These are phyloP conservation scores for Papilio dardanus DNA, from an alignment of 1,140 invertebrate species.

Conservation along the genomic window DNA sequence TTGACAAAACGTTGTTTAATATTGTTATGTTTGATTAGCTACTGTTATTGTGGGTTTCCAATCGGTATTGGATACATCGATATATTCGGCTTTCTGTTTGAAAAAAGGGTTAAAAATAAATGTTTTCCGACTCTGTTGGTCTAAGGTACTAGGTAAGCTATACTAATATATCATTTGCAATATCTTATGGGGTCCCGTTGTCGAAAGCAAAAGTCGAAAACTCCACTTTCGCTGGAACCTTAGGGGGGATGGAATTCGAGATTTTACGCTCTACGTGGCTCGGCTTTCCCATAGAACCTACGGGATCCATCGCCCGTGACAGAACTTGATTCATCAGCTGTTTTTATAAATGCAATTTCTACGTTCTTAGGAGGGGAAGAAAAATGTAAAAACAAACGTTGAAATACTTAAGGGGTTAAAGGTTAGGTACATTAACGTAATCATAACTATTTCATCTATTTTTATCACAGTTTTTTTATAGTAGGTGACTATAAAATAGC, in stretches of 20 bases:
- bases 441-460: too few relatives aligned
- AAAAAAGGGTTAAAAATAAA: not conserved
- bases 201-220: constrained; percentile 62
- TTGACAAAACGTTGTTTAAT: constrained; percentile 39
- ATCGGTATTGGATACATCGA: too few relatives aligned
- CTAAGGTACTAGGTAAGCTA: not conserved
- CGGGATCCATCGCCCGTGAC: constrained; percentile 50
- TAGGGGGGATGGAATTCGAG: constrained; percentile 56
- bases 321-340: constrained; percentile 50
- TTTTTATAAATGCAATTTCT: constrained; percentile 42
- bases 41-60: not conserved
- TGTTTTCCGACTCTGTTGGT: not conserved
- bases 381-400: not conserved
- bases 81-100: too few relatives aligned
- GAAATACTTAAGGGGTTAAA: not conserved
- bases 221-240: constrained; percentile 50
- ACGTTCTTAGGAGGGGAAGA: not conserved
- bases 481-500: too few relatives aligned
- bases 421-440: not conserved
- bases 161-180: not conserved
- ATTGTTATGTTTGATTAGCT: constrained; percentile 15
- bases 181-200: constrained; percentile 9
- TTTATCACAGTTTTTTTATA: too few relatives aligned
- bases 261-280: constrained; percentile 54
- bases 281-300: constrained; percentile 54